These are phyloP conservation scores for Eumerus sabulonum DNA, from an alignment of 2,888 invertebrate species.

Conservation along the genomic window DNA sequence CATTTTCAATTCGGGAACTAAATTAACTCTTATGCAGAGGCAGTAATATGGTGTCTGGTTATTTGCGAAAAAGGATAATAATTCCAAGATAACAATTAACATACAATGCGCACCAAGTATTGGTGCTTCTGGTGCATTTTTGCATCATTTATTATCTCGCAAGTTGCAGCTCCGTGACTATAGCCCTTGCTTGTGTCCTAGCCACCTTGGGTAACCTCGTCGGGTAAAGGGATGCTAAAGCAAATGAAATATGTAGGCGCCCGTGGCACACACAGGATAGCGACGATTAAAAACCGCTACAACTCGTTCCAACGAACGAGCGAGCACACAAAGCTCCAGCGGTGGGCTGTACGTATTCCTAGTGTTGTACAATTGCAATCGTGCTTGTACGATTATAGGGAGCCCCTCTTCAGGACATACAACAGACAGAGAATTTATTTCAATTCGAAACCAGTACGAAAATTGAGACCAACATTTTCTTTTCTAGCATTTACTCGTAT, in stretches of 20 bases:
- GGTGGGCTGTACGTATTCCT: background rate
- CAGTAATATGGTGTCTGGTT: conserved; percentile 8
- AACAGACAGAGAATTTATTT: conserved; percentile 21
- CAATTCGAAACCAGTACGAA: background rate
- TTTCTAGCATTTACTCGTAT: no score
- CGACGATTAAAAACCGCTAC: conserved; percentile 43
- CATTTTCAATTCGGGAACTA: conserved; percentile 4
- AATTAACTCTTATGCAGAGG: conserved; percentile 61
- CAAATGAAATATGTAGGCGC: conserved; percentile 58
- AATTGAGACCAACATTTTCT: background rate
- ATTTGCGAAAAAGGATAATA: conserved; percentile 55
- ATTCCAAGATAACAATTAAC: conserved; percentile 65
- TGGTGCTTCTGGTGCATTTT: conserved; percentile 52
- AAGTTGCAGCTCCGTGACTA: conserved; percentile 42
- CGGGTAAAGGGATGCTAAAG: conserved; percentile 24
- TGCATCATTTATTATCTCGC: conserved; percentile 61
- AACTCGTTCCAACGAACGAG: no score
- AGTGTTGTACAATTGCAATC: background rate
- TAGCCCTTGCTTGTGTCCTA: conserved; percentile 41
- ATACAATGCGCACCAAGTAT: conserved; percentile 65
- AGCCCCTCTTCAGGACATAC: no score
- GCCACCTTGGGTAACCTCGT: conserved; percentile 31
- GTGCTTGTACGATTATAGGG: background rate
- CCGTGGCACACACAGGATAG: background rate
- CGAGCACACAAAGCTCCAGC: background rate